Evolutionary conservation across 2,113 vertebrate genomes (phyloP), one percentile per base, ranked within the genome.

Genomic region (Cyanoderma ruficeps): DNA sequence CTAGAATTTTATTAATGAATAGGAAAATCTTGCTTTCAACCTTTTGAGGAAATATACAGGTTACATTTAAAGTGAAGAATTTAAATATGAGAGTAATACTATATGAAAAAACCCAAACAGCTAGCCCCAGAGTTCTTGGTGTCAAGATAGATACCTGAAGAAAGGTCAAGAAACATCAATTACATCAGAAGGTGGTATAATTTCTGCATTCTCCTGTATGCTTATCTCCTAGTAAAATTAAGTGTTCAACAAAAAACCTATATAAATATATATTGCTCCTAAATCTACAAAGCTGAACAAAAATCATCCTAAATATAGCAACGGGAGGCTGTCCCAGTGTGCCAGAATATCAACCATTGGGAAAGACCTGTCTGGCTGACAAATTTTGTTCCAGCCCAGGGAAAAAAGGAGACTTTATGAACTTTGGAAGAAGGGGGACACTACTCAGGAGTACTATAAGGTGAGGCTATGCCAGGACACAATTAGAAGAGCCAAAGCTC

Each of bases 211-310:
- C 7, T 65, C 9, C 21, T 52, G 2, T 33, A 30, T 39, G 10
- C 3, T 55, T 86, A 47, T 47, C 6, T 35, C 20, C 5, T 68
- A n/a, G 6, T 39, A 79, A 92, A 92, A 82, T 46, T 15, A 23
- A 13, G 20, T 52, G 18, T 5, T 80, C 20, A 60, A 39, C n/a
- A 37, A 0, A n/a, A 33, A 9, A 2, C 0, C 5, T 23, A 30
- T 61, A 10, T n/a, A 75, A n/a, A 28, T 49, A 59, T 18, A 11
- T 9, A 17, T 63, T 61, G 24, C 4, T 76, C 28, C 23, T 84
- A 57, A 15, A 42, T 78, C 8, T 44, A 50, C 20, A 8, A 84
- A 65, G 0, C 0, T 6, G 20, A 13, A 60, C 44, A 53, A 83
- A 68, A 52, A 31, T 11, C 0, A 20, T 53, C 25, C 8, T 42